These are phyloP conservation scores for Argyrosomus japonicus DNA, from an alignment of 2,113 vertebrate species.

Conservation along the genomic window DNA sequence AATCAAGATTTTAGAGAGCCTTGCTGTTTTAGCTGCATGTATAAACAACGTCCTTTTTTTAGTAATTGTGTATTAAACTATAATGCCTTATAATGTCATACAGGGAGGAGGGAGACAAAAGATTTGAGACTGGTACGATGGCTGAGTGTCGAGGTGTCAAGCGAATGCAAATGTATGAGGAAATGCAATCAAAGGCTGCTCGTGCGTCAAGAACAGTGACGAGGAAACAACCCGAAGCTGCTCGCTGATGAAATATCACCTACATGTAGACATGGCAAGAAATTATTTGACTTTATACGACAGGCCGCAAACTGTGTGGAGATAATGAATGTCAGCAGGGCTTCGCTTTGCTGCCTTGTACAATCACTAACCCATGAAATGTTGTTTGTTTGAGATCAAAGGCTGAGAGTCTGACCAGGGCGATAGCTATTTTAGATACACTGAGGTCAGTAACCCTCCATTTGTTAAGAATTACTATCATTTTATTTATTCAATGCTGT, in stretches of 20 bases:
- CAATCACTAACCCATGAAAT: not conserved
- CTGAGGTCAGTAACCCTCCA: not conserved
- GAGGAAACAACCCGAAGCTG: constrained; percentile 1
- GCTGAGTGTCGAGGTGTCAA: not conserved
- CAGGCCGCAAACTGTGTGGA: not conserved
- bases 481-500: not conserved
- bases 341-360: not conserved
- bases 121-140: not conserved
- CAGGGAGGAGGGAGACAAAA: not conserved
- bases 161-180: not conserved
- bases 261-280: not conserved
- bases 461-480: not conserved
- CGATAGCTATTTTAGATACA: not conserved
- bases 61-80: not conserved
- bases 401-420: not conserved
- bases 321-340: constrained; percentile 6
- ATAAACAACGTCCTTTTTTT: not conserved
- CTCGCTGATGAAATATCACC: constrained; percentile 7
- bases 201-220: not conserved
- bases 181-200: not conserved
- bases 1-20: not conserved
- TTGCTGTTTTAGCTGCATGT: not conserved
- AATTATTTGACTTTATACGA: not conserved
- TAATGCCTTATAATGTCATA: not conserved
- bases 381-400: not conserved